Base-by-base conservation (phyloP, 2,888 invertebrate species). In the Drosophila affinis region DNA sequence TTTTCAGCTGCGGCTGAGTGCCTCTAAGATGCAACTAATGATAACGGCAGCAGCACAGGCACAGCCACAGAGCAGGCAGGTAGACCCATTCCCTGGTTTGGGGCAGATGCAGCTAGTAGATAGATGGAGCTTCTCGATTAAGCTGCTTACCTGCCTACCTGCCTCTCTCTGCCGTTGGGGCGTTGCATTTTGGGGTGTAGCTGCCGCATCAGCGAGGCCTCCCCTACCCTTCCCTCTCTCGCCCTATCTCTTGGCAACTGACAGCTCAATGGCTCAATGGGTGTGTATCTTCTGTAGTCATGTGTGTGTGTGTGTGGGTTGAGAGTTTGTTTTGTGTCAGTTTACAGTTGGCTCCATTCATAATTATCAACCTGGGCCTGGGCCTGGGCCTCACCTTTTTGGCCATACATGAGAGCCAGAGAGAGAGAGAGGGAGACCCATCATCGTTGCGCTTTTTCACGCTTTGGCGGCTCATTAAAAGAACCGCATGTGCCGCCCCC, bases 21-120 rank as follows among this genome's bases (percentile, higher is more conserved):
- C 88, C 87, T 84, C 88, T 86, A 88, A 88, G 85, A 86, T 86
- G 88, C 88, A 88, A 84, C 88, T 87, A 86, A 87, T 88, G 85
- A 86, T 86, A 86, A 86, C 80, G 83, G 74, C 59, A 59, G 70
- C 68, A 48, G 18, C 21, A 21, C 21, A 24, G 24, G 24, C 24
- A 5, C 24, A 5, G 24, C 24, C 24, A 24, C 69, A 70, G 32
- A 27, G 27, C 34, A 45, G 48, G 18, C 39, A 4, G 34, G 34
- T 14, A 39, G n/a, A 39, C 39, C 39, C 39, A 39, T 7, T 6
- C 39, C 39, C 2, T 39, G 39, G 39, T 3, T 14, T 24, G 24
- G 24, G 68, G 44, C 21, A 61, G 69, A 54, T 58, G 74, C 51
- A 59, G 59, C 73, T 51, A 46, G 68, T 46, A 76, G 77, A 72